Percentiles rank a stretch among this genome's conserved stretches.
These are phyloP conservation scores for Synchiropus splendidus DNA, from an alignment of 2,113 vertebrate species.

Conservation along the genomic window DNA sequence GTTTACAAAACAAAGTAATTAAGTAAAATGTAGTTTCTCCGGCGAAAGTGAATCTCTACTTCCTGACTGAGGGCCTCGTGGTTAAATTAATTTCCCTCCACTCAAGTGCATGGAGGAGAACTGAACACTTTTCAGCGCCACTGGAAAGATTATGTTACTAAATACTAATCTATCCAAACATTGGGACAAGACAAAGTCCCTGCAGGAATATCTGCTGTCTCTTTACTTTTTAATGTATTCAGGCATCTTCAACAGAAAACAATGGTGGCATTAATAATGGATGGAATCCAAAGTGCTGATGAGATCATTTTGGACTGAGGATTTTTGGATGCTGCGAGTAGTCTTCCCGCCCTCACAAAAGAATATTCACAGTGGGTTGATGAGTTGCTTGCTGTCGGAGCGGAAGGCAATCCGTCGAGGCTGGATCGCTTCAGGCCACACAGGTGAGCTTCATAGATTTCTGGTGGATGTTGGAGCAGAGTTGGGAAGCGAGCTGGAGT, in stretches of 20 bases:
- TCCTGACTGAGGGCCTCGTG: too few relatives aligned
- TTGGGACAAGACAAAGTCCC: background rate
- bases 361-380: conserved; percentile 8
- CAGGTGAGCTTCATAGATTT: conserved; percentile 45
- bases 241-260: conserved; percentile 8
- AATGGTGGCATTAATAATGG: conserved; percentile 13
- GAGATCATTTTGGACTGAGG: conserved; percentile 8
- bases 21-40: too few relatives aligned
- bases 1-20: too few relatives aligned
- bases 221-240: conserved; percentile 7
- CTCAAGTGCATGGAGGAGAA: too few relatives aligned
- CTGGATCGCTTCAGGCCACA: conserved; percentile 27
- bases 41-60: too few relatives aligned
- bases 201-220: conserved; percentile 2
- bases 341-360: conserved; percentile 1
- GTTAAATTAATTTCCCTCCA: too few relatives aligned
- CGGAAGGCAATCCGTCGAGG: conserved; percentile 10
- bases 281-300: conserved; percentile 13
- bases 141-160: too few relatives aligned
- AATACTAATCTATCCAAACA: background rate
- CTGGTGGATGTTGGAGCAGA: conserved; percentile 23
- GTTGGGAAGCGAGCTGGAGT: conserved; percentile 37
- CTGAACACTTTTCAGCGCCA: too few relatives aligned
- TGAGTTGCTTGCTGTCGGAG: conserved; percentile 11
- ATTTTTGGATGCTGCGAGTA: background rate